Evolutionary conservation across 2,888 invertebrate genomes (phyloP).

Genomic region (Nephrotoma appendiculata): DNA sequence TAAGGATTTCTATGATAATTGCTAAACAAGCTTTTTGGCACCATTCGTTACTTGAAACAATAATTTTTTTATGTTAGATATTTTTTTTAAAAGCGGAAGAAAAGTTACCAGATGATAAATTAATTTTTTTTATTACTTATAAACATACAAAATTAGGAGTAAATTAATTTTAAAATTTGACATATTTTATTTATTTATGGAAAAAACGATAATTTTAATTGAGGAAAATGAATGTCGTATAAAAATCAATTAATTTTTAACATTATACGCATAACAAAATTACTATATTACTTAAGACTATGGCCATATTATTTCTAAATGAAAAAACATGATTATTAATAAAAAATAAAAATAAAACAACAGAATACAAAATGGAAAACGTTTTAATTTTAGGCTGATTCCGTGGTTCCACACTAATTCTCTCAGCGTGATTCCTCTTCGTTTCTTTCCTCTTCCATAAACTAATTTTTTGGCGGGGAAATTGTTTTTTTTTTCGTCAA

Average conservation of each 20-base stretch:
- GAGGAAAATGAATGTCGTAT: not conserved
- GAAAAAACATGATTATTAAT: not conserved
- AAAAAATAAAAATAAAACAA: not conserved
- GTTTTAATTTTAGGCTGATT: not conserved
- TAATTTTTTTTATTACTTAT: not conserved
- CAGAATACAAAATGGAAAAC: not conserved
- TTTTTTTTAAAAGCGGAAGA: not conserved
- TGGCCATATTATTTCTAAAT: not conserved
- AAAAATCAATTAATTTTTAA: not conserved
- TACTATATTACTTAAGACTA: not conserved
- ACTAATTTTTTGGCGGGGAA: too few species aligned
- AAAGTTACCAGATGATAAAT: not conserved
- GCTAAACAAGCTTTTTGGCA: not conserved
- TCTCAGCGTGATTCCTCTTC: too few species aligned
- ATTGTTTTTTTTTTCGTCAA: too few species aligned
- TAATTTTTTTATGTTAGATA: not conserved
- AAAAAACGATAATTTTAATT: not conserved
- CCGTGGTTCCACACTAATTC: too few species aligned
- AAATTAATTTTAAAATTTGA: not conserved
- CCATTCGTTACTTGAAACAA: not conserved
- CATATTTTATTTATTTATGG: not conserved
- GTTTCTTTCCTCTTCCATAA: too few species aligned
- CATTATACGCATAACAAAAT: not conserved
- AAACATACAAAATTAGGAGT: not conserved
- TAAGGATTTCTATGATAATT: not conserved